These are phyloP conservation scores for Dromas ardeola DNA, from an alignment of 2,113 vertebrate genomes.

Conservation along the genomic window DNA sequence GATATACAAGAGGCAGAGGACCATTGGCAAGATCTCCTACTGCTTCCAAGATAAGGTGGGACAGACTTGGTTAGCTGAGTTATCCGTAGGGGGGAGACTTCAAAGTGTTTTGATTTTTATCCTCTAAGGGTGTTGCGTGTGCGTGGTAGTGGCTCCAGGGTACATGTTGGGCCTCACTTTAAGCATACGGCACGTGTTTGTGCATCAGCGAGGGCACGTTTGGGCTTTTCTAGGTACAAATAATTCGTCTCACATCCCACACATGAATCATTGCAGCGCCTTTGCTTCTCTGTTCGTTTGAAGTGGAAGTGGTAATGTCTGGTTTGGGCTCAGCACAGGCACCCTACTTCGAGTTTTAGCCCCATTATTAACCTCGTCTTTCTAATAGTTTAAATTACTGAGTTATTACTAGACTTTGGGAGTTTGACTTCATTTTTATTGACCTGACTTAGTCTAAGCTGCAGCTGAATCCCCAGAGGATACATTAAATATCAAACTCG, in stretches of 20 bases:
- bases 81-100: neutral
- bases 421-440: neutral
- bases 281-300: neutral
- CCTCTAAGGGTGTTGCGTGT: neutral
- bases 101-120: neutral
- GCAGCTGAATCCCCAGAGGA: neutral
- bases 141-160: neutral
- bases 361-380: neutral
- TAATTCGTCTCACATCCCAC: accelerated
- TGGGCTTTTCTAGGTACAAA: neutral
- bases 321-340: neutral
- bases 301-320: neutral
- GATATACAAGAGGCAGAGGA: neutral
- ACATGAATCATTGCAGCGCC: accelerated
- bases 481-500: neutral
- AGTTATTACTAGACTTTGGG: neutral
- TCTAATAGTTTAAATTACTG: neutral
- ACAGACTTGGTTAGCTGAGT: neutral
- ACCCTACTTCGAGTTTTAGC: neutral
- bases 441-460: neutral
- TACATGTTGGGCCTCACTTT: neutral
- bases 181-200: neutral
- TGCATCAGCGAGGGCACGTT: neutral
- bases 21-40: neutral
- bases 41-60: neutral